Evolutionary conservation across 37 sponge, comb jelly and placozoan species (phyloP), one percentile per base, ranked within the genome.

Genomic region (Diacarnus erythraeanus): DNA sequence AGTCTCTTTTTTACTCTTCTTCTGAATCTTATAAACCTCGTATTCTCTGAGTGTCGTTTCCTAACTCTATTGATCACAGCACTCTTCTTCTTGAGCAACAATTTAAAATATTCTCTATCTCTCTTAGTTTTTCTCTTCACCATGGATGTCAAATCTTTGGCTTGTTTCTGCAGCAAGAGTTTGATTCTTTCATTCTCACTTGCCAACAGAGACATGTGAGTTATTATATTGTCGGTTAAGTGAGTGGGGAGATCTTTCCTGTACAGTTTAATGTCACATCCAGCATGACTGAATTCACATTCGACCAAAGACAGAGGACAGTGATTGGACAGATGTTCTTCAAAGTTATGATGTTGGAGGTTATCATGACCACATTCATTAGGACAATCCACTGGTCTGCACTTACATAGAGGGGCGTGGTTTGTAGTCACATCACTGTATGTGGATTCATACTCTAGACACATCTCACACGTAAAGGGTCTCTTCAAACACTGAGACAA

Each of bases 381-480:
- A 71, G 81, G 72, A 57, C 81, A 81, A 26, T 71, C 42, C 34
- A 81, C 72, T 40, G 72, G 64, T 31, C 33, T 31, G 38, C 38
- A 56, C 40, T n/a, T 38, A 59, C 81, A 81, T 25, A 40, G 1
- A 60, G 64, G 43, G 0, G n/a, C 20, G 41, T 81, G 81, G 43
- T 4, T 38, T 2, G 23, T 36, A 35, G 72, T 72, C 5, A 83
- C 75, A 15, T 75, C 75, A 35, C 59, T 59, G 54, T 51, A 61
- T 3, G 74, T 72, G 31, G 74, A 73, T 21, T 72, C 35, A 37
- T 61, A 72, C 8, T 64, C 71, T 25, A 41, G 47, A 56, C 83
- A 82, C 38, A 64, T 30, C 25, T 82, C 75, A 64, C 83, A 82
- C 38, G 51, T 72, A 29, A 40, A 59, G 34, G 71, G 71, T 40